These are phyloP conservation scores for Acanthurus tractus DNA, from an alignment of 2,797 vertebrate species.

Conservation along the genomic window DNA sequence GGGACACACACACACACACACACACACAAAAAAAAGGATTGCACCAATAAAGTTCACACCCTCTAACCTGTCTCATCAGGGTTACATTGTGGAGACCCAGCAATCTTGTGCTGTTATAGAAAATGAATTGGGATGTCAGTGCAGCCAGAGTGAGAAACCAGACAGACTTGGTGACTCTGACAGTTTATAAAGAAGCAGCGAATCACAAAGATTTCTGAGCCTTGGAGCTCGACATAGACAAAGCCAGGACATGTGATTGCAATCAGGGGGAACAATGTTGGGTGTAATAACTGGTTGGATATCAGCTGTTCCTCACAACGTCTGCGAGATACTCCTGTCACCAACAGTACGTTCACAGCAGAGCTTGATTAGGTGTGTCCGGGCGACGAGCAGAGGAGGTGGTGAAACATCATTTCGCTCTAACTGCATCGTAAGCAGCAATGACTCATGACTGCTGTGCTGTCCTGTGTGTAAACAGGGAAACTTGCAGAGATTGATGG, in stretches of 20 bases:
- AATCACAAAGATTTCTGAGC: slow-evolving; percentile 53
- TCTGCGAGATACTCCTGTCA: slow-evolving; percentile 38
- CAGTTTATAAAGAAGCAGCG: slow-evolving; percentile 50
- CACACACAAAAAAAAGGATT: slow-evolving; percentile 13
- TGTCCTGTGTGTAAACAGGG: slow-evolving; percentile 71
- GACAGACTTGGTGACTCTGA: slow-evolving; percentile 39
- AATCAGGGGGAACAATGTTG: slow-evolving; percentile 72
- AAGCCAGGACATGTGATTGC: slow-evolving; percentile 74
- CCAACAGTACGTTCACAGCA: slow-evolving; percentile 38
- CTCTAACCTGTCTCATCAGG: slow-evolving; percentile 63
- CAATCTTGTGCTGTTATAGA: slow-evolving; percentile 61
- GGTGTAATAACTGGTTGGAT: slow-evolving; percentile 70
- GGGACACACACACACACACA: too few species aligned
- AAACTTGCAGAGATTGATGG: slow-evolving; percentile 76
- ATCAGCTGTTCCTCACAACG: slow-evolving; percentile 44
- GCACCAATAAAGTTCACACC: slow-evolving; percentile 32
- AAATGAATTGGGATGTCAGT: slow-evolving; percentile 68
- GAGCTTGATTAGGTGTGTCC: slow-evolving; percentile 70
- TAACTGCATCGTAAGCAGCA: slow-evolving; percentile 61
- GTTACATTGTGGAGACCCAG: slow-evolving; percentile 53
- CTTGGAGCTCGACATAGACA: slow-evolving; percentile 49
- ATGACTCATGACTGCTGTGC: slow-evolving; percentile 67
- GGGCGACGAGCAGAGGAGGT: slow-evolving; percentile 26
- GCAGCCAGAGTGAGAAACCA: slow-evolving; percentile 55
- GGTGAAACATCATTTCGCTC: slow-evolving; percentile 60